Base-by-base conservation (phyloP, 2,113 vertebrate species). In the Chionodraco myersi region DNA sequence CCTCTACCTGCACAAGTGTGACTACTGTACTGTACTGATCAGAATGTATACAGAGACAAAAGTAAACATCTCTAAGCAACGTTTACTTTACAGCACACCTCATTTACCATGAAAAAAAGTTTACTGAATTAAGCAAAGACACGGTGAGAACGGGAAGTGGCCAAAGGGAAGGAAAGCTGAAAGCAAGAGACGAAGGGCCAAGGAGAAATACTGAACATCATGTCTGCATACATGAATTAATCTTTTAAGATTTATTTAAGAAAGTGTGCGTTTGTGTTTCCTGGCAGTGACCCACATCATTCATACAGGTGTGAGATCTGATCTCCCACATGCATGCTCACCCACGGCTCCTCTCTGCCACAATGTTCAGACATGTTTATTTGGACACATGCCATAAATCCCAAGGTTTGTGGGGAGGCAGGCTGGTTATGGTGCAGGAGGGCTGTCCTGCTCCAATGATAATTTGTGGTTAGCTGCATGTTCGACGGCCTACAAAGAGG, bases 401-500 rank as follows among this genome's bases (percentile, higher is more conserved):
- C 92, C 48, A 78, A 92, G 30, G 84, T 16, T 79, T 90, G 84
- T 2, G 72, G 91, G 84, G 86, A 77, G 86, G 73, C 54, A n/a
- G 71, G 53, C 72, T 78, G 83, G 90, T 68, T 72, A 77, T 75
- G 94, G 93, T 91, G 91, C 82, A 86, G 88, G 91, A 94, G 92
- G 88, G 91, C 94, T 94, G 91, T 89, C 92, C 93, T 92, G 93
- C 92, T 95, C 94, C 95, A 91, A 94, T 94, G 94, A 96, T 96
- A 96, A 97, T 97, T 96, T 97, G 97, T 96, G 97, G 96, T 94
- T 96, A 96, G 93, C 94, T 94, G 93, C 92, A 94, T 92, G 91
- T 96, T 96, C 91, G 93, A 88, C 93, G 91, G 94, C 93, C 84
- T 94, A 97, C 96, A 97, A 97, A 97, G 96, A 95, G 94, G 93